Base-by-base conservation (phyloP, 2,888 invertebrate genomes). In the Lochmaea capreae region DNA sequence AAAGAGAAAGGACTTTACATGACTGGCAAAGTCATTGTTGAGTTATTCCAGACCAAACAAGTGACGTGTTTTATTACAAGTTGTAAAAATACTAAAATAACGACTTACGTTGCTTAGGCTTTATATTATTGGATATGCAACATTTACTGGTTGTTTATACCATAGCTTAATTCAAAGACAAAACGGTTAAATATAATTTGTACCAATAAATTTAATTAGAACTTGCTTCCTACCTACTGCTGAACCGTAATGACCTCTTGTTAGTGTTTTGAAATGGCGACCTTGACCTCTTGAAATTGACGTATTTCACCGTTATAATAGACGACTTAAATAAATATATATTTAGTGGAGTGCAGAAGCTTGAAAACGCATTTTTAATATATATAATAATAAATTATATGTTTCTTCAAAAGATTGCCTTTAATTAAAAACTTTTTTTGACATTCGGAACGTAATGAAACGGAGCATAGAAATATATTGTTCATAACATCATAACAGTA, bases 161-260 rank as follows among this genome's bases (percentile, higher is more conserved):
- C 72, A 72, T 72, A 71, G 16, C 26, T 46, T 14, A n/a, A 71
- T 46, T 61, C 18, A 39, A 61, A 65, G 33, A 43, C 9, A 63
- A 54, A 69, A 49, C 49, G 18, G 68, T 61, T 61, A 61, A 52
- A 62, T 12, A n/a, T 49, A 69, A 65, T 49, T 65, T 42, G 46
- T 69, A 61, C 16, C 26, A 61, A 71, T 61, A 71, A 59, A 73
- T 63, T 65, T 39, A 74, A 69, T 75, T 67, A 67, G 9, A 74
- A 75, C 73, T 77, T 72, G 73, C 73, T 77, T 67, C 26, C 67
- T 67, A 65, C 70, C 71, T 77, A 54, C 52, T 52, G 22, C 39
- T 82, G 83, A 82, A 85, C 84, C 81, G 79, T 77, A 84, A 83
- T 85, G 84, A 85, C 85, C 85, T 66, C 66, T 22, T 22, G 54